Evolutionary conservation across 2,797 vertebrate species (phyloP).

Genomic region (Anas georgica): DNA sequence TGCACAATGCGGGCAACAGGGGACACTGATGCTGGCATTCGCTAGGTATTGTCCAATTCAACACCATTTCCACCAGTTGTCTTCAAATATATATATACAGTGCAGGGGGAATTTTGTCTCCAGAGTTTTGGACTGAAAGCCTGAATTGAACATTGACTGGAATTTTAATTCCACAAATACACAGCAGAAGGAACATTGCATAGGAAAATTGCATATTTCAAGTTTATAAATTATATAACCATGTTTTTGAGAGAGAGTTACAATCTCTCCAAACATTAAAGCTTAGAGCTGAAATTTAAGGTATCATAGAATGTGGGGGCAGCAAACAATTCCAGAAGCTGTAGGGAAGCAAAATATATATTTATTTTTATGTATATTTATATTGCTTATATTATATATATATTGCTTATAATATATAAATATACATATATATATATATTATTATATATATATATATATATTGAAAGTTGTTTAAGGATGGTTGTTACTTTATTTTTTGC

Average conservation of each 20-base stretch:
- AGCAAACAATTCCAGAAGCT: background rate
- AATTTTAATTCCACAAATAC: slow-evolving; percentile 24
- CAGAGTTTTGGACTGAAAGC: background rate
- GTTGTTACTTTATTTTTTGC: background rate
- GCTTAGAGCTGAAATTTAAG: background rate
- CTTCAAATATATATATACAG: background rate
- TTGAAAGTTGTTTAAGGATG: background rate
- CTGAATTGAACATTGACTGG: background rate
- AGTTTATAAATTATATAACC: background rate
- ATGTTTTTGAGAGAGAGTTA: background rate
- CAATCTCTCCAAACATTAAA: slow-evolving; percentile 21
- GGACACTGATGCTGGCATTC: background rate
- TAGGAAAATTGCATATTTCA: background rate
- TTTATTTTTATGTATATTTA: background rate
- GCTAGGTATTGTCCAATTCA: background rate
- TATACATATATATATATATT: too few species aligned
- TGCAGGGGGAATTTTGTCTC: background rate
- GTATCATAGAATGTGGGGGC: background rate
- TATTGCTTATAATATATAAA: too few species aligned
- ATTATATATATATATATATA: background rate
- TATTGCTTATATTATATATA: too few species aligned
- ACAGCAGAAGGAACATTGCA: background rate
- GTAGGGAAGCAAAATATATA: background rate
- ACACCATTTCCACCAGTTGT: background rate
- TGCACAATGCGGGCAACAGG: background rate